Evolutionary conservation across 2,113 vertebrate species (phyloP), one percentile per base, ranked within the genome.

Genomic region (Aviceda subcristata): DNA sequence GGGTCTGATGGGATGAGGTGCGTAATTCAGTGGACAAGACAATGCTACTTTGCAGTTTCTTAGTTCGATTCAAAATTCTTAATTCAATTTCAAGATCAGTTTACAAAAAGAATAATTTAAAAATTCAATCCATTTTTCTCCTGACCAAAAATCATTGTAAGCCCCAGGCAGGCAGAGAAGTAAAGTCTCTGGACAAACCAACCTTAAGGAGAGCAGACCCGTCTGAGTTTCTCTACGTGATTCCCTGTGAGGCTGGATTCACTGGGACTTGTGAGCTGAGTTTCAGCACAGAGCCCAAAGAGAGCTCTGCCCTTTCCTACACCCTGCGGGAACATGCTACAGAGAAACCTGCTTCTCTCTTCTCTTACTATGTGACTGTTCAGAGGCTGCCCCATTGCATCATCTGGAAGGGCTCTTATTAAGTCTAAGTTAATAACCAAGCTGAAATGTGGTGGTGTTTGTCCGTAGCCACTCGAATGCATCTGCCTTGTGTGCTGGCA

Each of bases 401-500:
- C 5, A 4, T 30, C 0, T 5, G n/a, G 36, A 48, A 21, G 59
- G 64, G 59, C 53, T 64, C 4, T 30, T 21, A 12, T 3, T 5
- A 7, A 43, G 11, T 1, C 27, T 10, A 29, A 8, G 9, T 24
- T 10, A 0, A 6, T 19, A 5, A 8, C 23, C 48, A 0, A 0
- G 51, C 51, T 38, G 67, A 45, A 45, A 9, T 34, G 29, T 0
- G 6, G 39, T 17, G 89, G 19, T 2, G 2, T 32, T 57, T 50
- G 38, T 45, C 64, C 5, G 1, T 20, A 22, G 67, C 50, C 48
- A 2, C 30, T 10, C 1, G 12, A 22, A 23, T 1, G 1, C 29
- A 5, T 4, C 43, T 9, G 53, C 86, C 22, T 2, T 2, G 19
- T 12, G 14, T 19, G 41, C 71, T 9, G 46, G 21, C 32, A 9